Evolutionary conservation across 2,797 vertebrate species (phyloP).

Genomic region (Dermochelys coriacea): DNA sequence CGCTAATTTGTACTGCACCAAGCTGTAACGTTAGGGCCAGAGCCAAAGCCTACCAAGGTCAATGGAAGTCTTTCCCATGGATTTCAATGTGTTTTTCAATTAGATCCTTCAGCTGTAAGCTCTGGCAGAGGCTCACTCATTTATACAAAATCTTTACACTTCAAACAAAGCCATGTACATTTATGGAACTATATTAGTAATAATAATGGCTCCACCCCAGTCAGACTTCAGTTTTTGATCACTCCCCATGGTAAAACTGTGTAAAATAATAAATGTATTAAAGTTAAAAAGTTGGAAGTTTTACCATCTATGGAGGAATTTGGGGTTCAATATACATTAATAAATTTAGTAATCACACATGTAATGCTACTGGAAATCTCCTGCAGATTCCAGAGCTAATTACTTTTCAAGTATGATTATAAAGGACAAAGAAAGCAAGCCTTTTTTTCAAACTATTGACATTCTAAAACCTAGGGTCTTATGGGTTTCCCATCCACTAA

Average conservation of each 20-base stretch:
- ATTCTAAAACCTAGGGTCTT: neutral
- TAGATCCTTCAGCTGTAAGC: constrained; percentile 29
- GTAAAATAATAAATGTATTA: neutral
- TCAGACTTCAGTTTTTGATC: neutral
- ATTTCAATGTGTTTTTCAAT: constrained; percentile 27
- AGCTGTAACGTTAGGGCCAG: constrained; percentile 34
- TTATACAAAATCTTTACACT: constrained; percentile 33
- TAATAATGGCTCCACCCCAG: neutral
- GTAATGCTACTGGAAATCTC: neutral
- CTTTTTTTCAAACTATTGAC: constrained; percentile 4
- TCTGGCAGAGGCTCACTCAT: neutral
- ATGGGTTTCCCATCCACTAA: neutral
- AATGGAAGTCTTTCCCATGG: constrained; percentile 23
- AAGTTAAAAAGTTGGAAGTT: neutral
- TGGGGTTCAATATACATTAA: neutral
- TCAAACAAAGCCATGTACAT: constrained; percentile 28
- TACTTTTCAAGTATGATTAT: neutral
- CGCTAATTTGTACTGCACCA: constrained; percentile 30
- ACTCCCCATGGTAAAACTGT: constrained; percentile 9
- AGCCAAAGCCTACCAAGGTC: constrained; percentile 20
- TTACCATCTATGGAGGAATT: neutral
- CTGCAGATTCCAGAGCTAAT: neutral
- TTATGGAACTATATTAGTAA: neutral
- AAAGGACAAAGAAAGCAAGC: neutral
- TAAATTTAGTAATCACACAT: neutral